A percentile compares a stretch with the other conserved stretches of the same genome.
These are phyloP conservation scores for Cheilosia urbana DNA, from an alignment of 2,888 invertebrate species.

Conservation along the genomic window DNA sequence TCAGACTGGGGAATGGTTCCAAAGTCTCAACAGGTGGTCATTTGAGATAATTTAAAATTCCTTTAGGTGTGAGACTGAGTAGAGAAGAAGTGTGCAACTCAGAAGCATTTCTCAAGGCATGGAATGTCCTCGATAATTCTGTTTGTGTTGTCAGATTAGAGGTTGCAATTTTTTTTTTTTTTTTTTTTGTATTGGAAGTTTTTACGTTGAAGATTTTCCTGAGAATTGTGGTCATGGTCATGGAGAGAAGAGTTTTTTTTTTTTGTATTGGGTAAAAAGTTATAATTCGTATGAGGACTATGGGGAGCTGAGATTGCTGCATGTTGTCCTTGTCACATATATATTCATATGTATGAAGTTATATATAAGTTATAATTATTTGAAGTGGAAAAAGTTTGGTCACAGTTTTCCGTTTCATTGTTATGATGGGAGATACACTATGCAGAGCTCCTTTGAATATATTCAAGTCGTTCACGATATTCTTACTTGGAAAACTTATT, in stretches of 20 bases:
- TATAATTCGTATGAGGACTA: too few species aligned
- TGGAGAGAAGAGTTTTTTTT: constrained; percentile 13
- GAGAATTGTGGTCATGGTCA: constrained; percentile 26
- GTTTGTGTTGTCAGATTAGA: neutral
- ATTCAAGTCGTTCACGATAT: neutral
- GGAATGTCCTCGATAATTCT: constrained; percentile 34
- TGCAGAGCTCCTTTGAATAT: neutral
- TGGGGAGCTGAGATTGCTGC: too few species aligned
- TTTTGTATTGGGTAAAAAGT: too few species aligned
- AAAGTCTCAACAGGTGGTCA: constrained; percentile 54
- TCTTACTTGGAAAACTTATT: neutral
- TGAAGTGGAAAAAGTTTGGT: too few species aligned
- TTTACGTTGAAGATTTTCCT: neutral
- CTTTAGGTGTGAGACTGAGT: constrained; percentile 32
- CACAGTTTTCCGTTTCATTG: too few species aligned
- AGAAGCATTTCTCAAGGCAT: constrained; percentile 21
- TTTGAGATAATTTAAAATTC: constrained; percentile 61
- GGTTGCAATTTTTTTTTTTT: neutral
- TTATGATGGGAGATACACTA: too few species aligned
- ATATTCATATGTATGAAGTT: too few species aligned
- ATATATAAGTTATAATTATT: too few species aligned
- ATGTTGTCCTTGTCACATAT: too few species aligned
- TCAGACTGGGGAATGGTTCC: constrained; percentile 11
- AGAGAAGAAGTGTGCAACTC: constrained; percentile 2
- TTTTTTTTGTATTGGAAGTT: neutral